phyloP scores from a whole-genome alignment of 1,140 invertebrate species.

The Ericerus pela region DNA sequence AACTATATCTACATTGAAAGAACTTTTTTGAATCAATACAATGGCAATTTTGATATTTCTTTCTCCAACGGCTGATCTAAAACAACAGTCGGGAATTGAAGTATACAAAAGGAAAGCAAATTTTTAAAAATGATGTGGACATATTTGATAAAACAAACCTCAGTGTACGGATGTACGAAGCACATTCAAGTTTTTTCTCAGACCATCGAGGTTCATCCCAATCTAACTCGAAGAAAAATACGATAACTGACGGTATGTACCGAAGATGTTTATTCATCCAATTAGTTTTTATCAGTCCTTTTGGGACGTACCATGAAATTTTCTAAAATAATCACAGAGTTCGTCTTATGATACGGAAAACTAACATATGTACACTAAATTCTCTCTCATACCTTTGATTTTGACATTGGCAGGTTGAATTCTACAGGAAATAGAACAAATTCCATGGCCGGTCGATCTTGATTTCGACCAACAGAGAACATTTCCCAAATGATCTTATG shows the following conservation, averaged over 20 bases:
- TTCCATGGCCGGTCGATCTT: slow-evolving; percentile 65
- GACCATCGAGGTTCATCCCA: slow-evolving; percentile 91
- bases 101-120: background rate
- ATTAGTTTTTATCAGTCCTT: slow-evolving; percentile 86
- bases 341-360: background rate
- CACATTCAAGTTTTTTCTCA: slow-evolving; percentile 86
- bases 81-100: slow-evolving; percentile 1
- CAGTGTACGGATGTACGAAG: slow-evolving; percentile 72
- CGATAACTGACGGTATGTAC: slow-evolving; percentile 78
- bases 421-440: slow-evolving; percentile 64
- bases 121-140: background rate
- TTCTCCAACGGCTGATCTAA: slow-evolving; percentile 51
- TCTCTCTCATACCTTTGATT: slow-evolving; percentile 50
- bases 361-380: background rate
- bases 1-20: slow-evolving; percentile 35
- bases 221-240: slow-evolving; percentile 91
- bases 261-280: slow-evolving; percentile 92
- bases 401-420: slow-evolving; percentile 77
- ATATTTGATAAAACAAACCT: slow-evolving; percentile 36
- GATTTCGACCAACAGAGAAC: slow-evolving; percentile 62
- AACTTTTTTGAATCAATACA: slow-evolving; percentile 71
- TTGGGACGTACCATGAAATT: slow-evolving; percentile 74
- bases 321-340: slow-evolving; percentile 20
- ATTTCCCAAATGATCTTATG: slow-evolving; percentile 87
- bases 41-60: slow-evolving; percentile 73